Percentiles rank a stretch among this genome's conserved stretches.
Evolutionary conservation across 2,113 vertebrate genomes (phyloP).

Genomic region (Cololabis saira): DNA sequence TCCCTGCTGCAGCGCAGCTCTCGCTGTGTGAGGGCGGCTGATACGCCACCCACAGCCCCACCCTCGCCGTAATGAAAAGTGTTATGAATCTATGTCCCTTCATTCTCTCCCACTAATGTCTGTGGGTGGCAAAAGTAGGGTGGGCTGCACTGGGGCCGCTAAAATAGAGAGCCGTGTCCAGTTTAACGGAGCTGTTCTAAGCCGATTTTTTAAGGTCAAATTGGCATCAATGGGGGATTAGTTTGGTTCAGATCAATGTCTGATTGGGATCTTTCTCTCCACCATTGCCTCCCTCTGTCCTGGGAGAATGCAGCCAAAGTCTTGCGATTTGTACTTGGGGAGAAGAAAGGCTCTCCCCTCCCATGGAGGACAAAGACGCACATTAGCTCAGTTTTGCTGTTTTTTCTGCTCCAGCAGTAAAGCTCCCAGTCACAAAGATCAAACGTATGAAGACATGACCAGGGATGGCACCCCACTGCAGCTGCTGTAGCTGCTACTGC

Average conservation of each 20-base stretch:
- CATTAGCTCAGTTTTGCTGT: conserved; percentile 85
- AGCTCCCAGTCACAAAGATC: conserved; percentile 73
- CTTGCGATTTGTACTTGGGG: conserved; percentile 82
- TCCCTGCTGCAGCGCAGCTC: conserved; percentile 33
- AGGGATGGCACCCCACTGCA: conserved; percentile 69
- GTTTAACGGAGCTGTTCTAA: conserved; percentile 85
- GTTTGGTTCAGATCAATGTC: conserved; percentile 84
- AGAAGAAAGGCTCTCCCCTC: conserved; percentile 78
- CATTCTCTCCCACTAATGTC: conserved; percentile 77
- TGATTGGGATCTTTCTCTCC: conserved; percentile 83
- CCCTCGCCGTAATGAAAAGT: conserved; percentile 77
- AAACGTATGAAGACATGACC: conserved; percentile 76
- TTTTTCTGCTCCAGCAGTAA: conserved; percentile 72
- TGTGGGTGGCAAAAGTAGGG: conserved; percentile 82
- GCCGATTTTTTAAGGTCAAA: conserved; percentile 86
- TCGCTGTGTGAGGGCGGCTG: conserved; percentile 70
- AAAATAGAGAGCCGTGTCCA: conserved; percentile 80
- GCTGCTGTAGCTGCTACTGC: conserved; percentile 67
- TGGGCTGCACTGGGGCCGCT: conserved; percentile 58
- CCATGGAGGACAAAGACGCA: conserved; percentile 81
- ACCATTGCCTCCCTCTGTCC: conserved; percentile 77
- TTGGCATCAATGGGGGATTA: conserved; percentile 87
- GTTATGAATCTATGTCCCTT: conserved; percentile 86
- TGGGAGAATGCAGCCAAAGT: conserved; percentile 76
- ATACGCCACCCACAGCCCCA: conserved; percentile 61